phyloP scores from a whole-genome alignment of 2,888 invertebrate genomes.

The Papilio demoleus region DNA sequence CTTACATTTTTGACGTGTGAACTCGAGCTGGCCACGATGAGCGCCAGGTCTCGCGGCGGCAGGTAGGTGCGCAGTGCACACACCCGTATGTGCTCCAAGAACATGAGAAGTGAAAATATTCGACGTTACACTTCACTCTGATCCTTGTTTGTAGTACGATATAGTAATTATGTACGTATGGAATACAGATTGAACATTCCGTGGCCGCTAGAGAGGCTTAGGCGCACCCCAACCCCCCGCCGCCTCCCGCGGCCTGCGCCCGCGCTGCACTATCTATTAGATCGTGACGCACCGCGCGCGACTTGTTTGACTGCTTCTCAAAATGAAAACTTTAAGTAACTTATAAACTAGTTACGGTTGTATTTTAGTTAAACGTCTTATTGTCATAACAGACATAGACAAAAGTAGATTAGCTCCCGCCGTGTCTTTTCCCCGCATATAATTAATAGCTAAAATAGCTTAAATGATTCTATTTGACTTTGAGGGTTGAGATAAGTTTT shows the following conservation, averaged over 20 bases:
- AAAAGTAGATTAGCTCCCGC: no score
- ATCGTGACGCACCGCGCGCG: constrained; percentile 29
- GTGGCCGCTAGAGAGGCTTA: not conserved
- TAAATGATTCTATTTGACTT: no score
- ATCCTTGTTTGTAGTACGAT: not conserved
- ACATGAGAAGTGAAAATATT: not conserved
- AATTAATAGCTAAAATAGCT: no score
- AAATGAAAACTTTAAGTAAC: constrained; percentile 14
- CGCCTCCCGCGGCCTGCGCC: not conserved
- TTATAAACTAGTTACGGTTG: not conserved
- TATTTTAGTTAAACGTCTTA: not conserved
- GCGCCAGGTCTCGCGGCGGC: not conserved
- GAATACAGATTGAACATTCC: not conserved
- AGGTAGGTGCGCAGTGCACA: constrained; percentile 3
- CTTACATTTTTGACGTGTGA: constrained; percentile 37
- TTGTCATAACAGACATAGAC: not conserved
- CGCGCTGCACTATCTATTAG: constrained; percentile 29
- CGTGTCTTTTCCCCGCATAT: no score
- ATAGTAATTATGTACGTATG: not conserved
- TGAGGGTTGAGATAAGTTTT: no score
- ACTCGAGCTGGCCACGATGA: not conserved
- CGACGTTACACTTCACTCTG: not conserved
- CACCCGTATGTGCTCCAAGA: not conserved
- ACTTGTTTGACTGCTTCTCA: constrained; percentile 37
- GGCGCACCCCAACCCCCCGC: not conserved